Base-by-base conservation (phyloP, 2,888 invertebrate species). In the Ormyrus labotus region DNA sequence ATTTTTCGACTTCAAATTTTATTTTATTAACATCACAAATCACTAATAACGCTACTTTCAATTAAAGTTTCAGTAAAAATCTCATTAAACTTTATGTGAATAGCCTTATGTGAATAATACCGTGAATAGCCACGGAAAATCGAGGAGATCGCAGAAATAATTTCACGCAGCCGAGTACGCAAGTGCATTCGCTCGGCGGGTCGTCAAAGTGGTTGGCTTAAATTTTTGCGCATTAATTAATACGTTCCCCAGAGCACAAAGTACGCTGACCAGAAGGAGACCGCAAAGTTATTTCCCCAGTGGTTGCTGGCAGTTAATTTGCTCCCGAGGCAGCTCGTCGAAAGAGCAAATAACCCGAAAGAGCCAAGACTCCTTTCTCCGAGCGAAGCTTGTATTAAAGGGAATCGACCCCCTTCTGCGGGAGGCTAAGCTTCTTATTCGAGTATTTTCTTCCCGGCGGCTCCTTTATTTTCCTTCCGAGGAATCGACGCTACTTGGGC, bases 331-430 rank as follows among this genome's bases (percentile, higher is more conserved):
- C 63, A 47, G 2, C 68, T 11, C 58, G 11, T 58, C 58, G 50
- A 19, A 50, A 70, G 70, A 70, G 70, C 50, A 70, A 70, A 70
- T 70, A 58, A 57, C 70, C 58, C 58, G 3, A 48, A 50, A 48
- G 50, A 70, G 70, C 50, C 57, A 10, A 13, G 50, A 10, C 67
- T 53, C 47, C 13, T 50, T 64, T 64, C 48, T 45, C 64, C 47
- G 47, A 7, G 10, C 9, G 51, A 6, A 60, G 60, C 8, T 60
- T 19, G 60, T 60, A 13, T 13, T n/a, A 60, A 60, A 34, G 60
- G 34, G 34, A 60, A 2, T 19, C n/a, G 60, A 19, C 19, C 34
- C 19, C 8, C 19, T 8, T 51, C 51, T 10, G 10, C 6, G 34
- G 34, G 34, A 34, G 34, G 34, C 51, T 9, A 51, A 51, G 51